phyloP scores from a whole-genome alignment of 2,888 invertebrate genomes.

The Drosophila lutescens region DNA sequence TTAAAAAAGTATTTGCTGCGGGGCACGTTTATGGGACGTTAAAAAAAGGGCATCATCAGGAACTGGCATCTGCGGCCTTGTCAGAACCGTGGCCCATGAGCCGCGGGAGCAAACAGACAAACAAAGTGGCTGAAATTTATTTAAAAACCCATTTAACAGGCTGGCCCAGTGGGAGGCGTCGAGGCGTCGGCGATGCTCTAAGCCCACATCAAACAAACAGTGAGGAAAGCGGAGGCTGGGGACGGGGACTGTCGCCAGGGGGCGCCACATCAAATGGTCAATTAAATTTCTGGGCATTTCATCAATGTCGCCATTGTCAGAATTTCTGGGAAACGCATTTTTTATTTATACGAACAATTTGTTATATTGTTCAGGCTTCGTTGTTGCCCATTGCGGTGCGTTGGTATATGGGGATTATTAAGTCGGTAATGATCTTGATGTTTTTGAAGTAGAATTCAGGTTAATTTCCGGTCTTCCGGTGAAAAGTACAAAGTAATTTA shows the following conservation, averaged over 20 bases:
- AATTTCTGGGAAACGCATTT: conserved; percentile 43
- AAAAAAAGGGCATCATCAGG: conserved; percentile 69
- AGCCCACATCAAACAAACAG: conserved; percentile 66
- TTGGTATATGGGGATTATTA: conserved; percentile 7
- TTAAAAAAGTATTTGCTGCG: conserved; percentile 72
- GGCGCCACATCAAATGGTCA: conserved; percentile 61
- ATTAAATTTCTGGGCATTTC: conserved; percentile 65
- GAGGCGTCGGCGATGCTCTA: conserved; percentile 51
- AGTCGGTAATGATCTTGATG: conserved; percentile 11
- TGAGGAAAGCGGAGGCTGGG: conserved; percentile 1
- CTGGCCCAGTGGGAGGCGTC: conserved; percentile 39
- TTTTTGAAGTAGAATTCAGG: not conserved
- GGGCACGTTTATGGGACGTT: conserved; percentile 73
- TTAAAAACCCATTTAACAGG: conserved; percentile 78
- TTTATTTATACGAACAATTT: conserved; percentile 39
- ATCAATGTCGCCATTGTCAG: conserved; percentile 60
- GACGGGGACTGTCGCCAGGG: conserved; percentile 18
- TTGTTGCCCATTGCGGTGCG: not conserved
- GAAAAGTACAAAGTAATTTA: not conserved
- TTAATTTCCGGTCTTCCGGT: not conserved
- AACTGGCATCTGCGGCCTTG: conserved; percentile 26
- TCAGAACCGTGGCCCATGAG: conserved; percentile 18
- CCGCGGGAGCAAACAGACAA: conserved; percentile 63
- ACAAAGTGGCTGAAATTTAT: conserved; percentile 72
- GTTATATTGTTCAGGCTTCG: conserved; percentile 10